Evolutionary conservation across 2,797 vertebrate genomes (phyloP), one percentile per base, ranked within the genome.

Genomic region (Pseudomugil gertrudae): DNA sequence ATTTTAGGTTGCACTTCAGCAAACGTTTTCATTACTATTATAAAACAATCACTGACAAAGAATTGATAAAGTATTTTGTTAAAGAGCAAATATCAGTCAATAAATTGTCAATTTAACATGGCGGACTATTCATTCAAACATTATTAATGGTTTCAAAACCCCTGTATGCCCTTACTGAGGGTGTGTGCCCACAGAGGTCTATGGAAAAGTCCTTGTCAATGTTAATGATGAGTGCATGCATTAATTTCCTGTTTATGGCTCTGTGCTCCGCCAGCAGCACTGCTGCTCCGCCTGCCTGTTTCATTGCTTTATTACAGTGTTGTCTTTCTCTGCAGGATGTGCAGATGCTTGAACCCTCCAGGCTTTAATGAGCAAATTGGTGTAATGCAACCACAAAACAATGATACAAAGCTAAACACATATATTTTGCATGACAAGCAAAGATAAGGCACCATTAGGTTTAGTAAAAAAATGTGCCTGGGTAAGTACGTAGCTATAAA

Each of bases 241-340:
- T 66, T 66, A 78, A 75, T 36, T 84, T 83, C 72, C 77, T 80
- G 80, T 89, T 85, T 74, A 72, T 69, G 57, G 66, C 63, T 50
- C 26, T 17, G 45, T 40, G 35, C 43, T 71, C 17, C 48, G 53
- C 52, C 64, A 73, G 53, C 56, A 63, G 69, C 76, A 73, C 54
- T 40, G 73, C 69, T 57, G 71, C 70, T 65, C 36, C 29, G n/a
- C 21, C 64, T 23, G 61, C 48, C 79, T 15, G 63, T 57, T 69
- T 85, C 75, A 82, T 63, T 63, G 69, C 60, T 76, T 75, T 47
- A 43, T 53, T 56, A 54, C 24, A 15, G 63, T 32, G 69, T 69
- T 56, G 63, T 63, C 73, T 79, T 75, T 80, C 85, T 65, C 74
- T 8, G 32, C 66, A 77, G 73, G 73, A 76, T 40, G 51, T 65